phyloP scores from a whole-genome alignment of 2,113 vertebrate species.

The Bubo blakistoni region DNA sequence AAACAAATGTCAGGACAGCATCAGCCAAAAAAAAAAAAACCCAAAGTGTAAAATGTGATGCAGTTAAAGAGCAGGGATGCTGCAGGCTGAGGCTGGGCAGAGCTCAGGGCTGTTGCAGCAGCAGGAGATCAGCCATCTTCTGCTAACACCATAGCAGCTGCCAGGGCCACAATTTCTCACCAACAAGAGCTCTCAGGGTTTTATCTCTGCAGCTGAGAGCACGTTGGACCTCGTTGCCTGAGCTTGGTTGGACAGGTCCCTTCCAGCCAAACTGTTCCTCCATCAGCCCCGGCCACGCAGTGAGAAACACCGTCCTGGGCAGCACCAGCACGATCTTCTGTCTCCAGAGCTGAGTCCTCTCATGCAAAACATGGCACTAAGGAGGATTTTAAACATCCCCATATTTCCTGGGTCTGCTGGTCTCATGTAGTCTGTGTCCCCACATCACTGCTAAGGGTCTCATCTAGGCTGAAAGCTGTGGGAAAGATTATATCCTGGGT shows the following conservation, averaged over 20 bases:
- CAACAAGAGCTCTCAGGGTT: rapidly evolving
- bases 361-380: neutral
- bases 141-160: neutral
- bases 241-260: rapidly evolving
- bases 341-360: neutral
- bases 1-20: neutral
- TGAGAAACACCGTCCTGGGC: rapidly evolving
- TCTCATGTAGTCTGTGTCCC: neutral
- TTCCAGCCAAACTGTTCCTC: neutral
- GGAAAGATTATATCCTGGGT: neutral
- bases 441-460: neutral
- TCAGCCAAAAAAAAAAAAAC: too few species aligned
- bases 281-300: rapidly evolving
- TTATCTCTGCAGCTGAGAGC: neutral
- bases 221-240: neutral
- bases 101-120: neutral
- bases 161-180: neutral
- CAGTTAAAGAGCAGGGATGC: neutral
- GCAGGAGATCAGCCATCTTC: neutral
- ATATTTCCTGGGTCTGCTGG: neutral
- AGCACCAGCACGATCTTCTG: rapidly evolving
- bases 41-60: neutral
- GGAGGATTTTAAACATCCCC: neutral
- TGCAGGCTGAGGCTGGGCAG: neutral
- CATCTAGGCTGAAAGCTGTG: neutral